Base-by-base conservation (phyloP, 1,140 invertebrate species). In the Drosophila pachea region DNA sequence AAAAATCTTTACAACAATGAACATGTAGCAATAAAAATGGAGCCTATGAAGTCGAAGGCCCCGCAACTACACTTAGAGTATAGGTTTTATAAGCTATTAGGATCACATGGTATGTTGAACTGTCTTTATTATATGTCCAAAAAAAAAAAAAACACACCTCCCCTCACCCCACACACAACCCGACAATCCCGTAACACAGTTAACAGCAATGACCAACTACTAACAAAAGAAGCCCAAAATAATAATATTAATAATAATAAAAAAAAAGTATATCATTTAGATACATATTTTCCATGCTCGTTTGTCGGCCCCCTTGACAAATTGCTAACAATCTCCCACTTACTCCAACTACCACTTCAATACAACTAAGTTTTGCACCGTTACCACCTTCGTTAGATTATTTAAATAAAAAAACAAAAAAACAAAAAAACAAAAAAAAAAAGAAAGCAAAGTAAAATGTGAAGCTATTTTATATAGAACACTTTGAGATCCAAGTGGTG, bases 1-100 rank as follows among this genome's bases (percentile, higher is more conserved):
- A 99, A 99, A 93, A 99, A 99, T 92, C 93, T 99, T 84, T 99
- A 99, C 93, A 99, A 98, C 93, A 99, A 99, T 93, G 98, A 99
- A 93, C 98, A 99, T 93, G 98, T 99, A 91, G 98, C 99, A 90
- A 99, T 99, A 91, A 99, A 99, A 94, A 95, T 99, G 96, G 99
- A 99, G 94, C 97, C 98, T 84, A 99, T 99, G 97, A 99, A 99
- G 92, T 98, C 98, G 73, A 98, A 99, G 93, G 98, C 99, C 86
- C 99, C 99, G 72, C 99, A 99, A 92, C 93, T 99, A 89, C 99
- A 99, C 92, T 94, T 99, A 93, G 99, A 99, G 93, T 99, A 99
- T 94, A 95, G 99, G 93, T 99, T 99, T 95, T 99, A 99, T 92
- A 99, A 99, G 94, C 94, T 99, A 92, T 94, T 99, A 92, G 98